A percentile compares a stretch with the other conserved stretches of the same genome.
Conservation (phyloP, 2,888 invertebrate species). For the Malthinus seriepunctatus region DNA sequence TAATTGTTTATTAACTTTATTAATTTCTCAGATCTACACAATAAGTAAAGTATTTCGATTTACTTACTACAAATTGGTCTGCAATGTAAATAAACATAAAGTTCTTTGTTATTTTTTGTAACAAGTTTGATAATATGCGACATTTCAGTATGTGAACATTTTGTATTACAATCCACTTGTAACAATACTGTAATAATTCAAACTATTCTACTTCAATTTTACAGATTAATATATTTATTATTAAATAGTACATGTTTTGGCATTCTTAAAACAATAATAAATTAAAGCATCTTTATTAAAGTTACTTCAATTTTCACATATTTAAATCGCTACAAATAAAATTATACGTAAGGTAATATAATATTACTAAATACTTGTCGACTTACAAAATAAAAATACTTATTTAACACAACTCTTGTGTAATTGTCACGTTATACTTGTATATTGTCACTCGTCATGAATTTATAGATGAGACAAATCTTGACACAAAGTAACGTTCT, state of each 20-base stretch:
- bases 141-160: constrained; percentile 22
- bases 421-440: too few species aligned
- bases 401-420: not conserved
- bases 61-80: constrained; percentile 26
- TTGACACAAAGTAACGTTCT: not conserved
- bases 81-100: constrained; percentile 16
- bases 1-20: not conserved
- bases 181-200: constrained; percentile 15
- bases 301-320: constrained; percentile 6
- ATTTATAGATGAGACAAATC: too few species aligned
- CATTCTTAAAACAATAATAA: constrained; percentile 15
- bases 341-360: not conserved
- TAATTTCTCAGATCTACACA: not conserved
- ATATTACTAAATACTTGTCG: not conserved
- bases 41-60: not conserved
- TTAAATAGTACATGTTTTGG: constrained; percentile 14
- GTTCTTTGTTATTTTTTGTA: constrained; percentile 16
- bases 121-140: constrained; percentile 20
- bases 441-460: too few species aligned
- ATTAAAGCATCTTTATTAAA: constrained; percentile 10
- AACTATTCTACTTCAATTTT: constrained; percentile 23
- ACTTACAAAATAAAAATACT: not conserved
- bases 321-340: constrained; percentile 8
- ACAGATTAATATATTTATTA: constrained; percentile 19
- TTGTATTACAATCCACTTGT: constrained; percentile 25